Evolutionary conservation across 2,797 vertebrate genomes (phyloP).

Genomic region (Falco cherrug): DNA sequence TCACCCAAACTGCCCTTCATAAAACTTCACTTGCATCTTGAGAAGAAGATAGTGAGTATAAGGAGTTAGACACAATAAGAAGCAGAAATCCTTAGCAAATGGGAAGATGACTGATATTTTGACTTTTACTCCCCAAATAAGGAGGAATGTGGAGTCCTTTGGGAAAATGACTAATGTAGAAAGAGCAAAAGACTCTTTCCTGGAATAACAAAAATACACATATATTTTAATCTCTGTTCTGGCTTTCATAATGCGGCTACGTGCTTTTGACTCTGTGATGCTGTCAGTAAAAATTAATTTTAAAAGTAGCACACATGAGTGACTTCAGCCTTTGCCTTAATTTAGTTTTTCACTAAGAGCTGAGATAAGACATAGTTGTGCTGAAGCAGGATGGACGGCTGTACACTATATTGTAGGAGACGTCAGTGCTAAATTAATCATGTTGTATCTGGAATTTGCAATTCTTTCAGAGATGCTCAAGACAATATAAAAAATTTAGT

Average conservation of each 20-base stretch:
- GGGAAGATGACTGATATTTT: conserved; percentile 35
- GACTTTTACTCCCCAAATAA: conserved; percentile 61
- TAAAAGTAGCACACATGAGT: conserved; percentile 67
- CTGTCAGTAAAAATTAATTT: conserved; percentile 80
- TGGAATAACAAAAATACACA: conserved; percentile 68
- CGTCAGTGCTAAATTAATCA: conserved; percentile 94
- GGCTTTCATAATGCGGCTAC: conserved; percentile 65
- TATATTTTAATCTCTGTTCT: conserved; percentile 71
- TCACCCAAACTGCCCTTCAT: background rate
- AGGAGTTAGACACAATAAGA: conserved; percentile 24
- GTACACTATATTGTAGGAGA: conserved; percentile 81
- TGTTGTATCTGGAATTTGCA: conserved; percentile 92
- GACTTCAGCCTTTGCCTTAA: conserved; percentile 71
- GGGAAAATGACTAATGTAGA: conserved; percentile 66
- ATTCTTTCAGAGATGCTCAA: conserved; percentile 95
- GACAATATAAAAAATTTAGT: conserved; percentile 96
- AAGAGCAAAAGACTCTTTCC: conserved; percentile 62
- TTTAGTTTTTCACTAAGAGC: conserved; percentile 76
- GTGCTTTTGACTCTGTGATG: conserved; percentile 63
- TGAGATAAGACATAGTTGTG: conserved; percentile 29
- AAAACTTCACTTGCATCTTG: background rate
- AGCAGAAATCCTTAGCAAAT: conserved; percentile 30
- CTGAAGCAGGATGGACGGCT: conserved; percentile 77
- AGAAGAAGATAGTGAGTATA: background rate
- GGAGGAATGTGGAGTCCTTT: conserved; percentile 43